Evolutionary conservation across 92 coral and sea anemone genomes (phyloP), one percentile per base, ranked within the genome.

Genomic region (Pocillopora meandrina): DNA sequence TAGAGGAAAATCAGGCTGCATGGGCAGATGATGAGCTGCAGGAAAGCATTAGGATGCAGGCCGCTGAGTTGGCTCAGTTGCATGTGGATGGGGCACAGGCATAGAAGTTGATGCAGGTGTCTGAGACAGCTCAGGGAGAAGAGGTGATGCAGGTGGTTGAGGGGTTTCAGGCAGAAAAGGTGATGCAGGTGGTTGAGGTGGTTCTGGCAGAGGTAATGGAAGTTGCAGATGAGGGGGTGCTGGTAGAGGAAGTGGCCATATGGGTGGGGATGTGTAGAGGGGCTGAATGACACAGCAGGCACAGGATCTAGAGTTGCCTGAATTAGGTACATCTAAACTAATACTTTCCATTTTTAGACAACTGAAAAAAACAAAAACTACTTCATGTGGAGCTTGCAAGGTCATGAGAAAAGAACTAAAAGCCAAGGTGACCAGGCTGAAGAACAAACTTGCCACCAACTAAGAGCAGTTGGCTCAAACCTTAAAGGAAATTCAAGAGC

Each of bases 391-490:
- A 56, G 10, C 71, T 61, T 77, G 81, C 58, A 36, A 77, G 4
- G 13, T 34, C 70, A 5, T 77, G 56, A 77, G 42, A 61, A 36
- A 16, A 34, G 59, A 77, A 77, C 5, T 75, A 21, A 67, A 67
- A 13, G 72, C 42, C 9, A 31, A 67, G 10, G 31, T 67, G 31
- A 67, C 72, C 7, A 67, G 18, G 12, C 20, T 58, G 35, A 57
- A 75, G 10, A 75, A 20, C 5, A 58, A 58, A 58, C 65, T 75
- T 13, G 20, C 79, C 65, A 76, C 69, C 69, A 76, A 76, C 42
- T 69, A 76, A 5, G 80, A 76, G 36, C 70, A 76, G 19, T 76
- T 67, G 80, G 80, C 36, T 56, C n/a, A 76, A 17, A 34, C 69
- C 60, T 76, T 76, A 23, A 16, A 61, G 36, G 23, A 34, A 35